Evolutionary conservation across 1,140 invertebrate genomes (phyloP), one percentile per base, ranked within the genome.

Genomic region (Globodera rostochiensis): DNA sequence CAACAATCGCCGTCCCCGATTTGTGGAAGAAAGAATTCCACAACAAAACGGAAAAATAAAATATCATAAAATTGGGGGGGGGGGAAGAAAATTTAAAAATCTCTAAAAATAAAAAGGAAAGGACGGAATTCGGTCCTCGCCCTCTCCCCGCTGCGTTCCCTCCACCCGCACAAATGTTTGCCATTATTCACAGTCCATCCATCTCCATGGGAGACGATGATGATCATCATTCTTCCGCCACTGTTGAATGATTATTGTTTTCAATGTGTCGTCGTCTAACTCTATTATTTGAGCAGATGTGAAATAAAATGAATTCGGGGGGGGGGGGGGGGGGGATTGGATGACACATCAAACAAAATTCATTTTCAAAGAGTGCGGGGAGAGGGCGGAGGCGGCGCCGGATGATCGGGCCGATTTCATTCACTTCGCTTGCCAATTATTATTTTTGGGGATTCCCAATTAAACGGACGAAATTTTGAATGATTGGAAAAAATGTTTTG

Each of bases 131-230:
- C 15, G 13, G 19, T 64, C 15, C 15, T 13, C 57, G 13, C 57
- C 57, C 57, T 15, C 9, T 19, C 57, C 57, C 57, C 50, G 50
- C 11, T 50, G 50, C 7, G 6, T 3, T 6, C 50, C 50, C 50
- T 53, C 50, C 50, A 13, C 57, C 57, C 57, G 57, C 57, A 64
- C 57, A 64, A 64, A 64, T 64, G 57, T 64, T 64, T 64, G 57
- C 57, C 57, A 64, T 64, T 64, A 64, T 64, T 64, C 57, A 13
- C 53, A 9, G 0, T 11, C 57, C 57, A 64, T 64, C 57, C 57
- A 64, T 64, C 57, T 64, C 57, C 57, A 64, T 64, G 57, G 57
- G 57, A 64, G 11, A 64, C 57, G 57, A 64, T 64, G 57, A 64
- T 64, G 11, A 64, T 64, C 57, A 64, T 64, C 57, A 64, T 15